A percentile compares a stretch with the other conserved stretches of the same genome.
Conservation (phyloP, 2,797 vertebrate genomes). For the Netta rufina region DNA sequence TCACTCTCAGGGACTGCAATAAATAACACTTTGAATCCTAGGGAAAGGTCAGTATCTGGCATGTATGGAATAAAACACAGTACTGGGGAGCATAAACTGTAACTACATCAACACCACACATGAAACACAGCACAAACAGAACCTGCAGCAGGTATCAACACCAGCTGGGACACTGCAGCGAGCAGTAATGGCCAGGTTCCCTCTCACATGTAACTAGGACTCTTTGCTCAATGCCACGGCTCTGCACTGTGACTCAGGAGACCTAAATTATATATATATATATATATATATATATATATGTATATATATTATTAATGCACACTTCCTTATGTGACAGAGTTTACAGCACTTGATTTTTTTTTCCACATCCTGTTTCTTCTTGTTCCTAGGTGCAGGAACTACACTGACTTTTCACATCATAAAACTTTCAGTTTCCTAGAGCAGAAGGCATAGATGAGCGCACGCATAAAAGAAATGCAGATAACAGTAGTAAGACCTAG, state of each 20-base stretch:
- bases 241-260: not conserved
- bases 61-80: not conserved
- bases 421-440: not conserved
- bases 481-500: not conserved
- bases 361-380: constrained; percentile 15
- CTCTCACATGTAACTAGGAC: not conserved
- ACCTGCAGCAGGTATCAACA: not conserved
- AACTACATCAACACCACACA: not conserved
- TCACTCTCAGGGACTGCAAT: not conserved
- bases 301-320: not conserved
- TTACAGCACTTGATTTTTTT: not conserved
- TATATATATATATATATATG: no score
- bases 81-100: not conserved
- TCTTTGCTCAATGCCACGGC: not conserved
- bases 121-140: not conserved
- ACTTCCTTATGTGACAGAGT: constrained; percentile 13
- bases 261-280: no score
- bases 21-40: not conserved
- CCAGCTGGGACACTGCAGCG: rapidly evolving
- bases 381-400: not conserved
- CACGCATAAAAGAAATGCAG: not conserved
- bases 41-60: not conserved
- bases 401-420: rapidly evolving
- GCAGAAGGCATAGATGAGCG: not conserved
- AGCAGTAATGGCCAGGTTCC: not conserved